Percentiles rank a stretch among this genome's conserved stretches.
phyloP scores from a whole-genome alignment of 2,113 vertebrate species.

The Hucho hucho region DNA sequence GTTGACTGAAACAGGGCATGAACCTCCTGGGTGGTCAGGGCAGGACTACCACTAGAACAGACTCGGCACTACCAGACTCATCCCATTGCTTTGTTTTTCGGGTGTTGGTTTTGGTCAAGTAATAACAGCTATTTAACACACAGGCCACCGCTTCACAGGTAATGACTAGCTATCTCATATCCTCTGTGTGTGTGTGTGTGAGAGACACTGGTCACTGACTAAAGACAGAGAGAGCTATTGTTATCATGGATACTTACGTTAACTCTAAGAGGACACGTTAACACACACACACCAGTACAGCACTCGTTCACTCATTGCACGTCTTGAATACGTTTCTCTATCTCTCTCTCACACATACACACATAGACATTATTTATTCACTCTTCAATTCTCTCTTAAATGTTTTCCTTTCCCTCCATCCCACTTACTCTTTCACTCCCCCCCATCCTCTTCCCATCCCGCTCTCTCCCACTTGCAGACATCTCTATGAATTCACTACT shows the following conservation, averaged over 20 bases:
- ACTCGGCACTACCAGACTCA: too few species aligned
- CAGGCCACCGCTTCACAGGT: background rate
- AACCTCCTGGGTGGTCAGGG: too few species aligned
- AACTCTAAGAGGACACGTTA: background rate
- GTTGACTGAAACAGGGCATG: too few species aligned
- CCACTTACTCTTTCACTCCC: background rate
- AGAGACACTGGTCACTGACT: background rate
- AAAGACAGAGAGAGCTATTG: background rate
- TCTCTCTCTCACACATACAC: background rate
- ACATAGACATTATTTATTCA: constrained; percentile 20
- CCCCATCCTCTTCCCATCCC: too few species aligned
- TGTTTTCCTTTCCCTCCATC: background rate
- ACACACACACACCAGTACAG: too few species aligned
- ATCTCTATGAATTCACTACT: constrained; percentile 19
- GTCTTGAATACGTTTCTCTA: too few species aligned
- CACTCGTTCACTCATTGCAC: too few species aligned
- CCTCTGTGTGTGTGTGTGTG: background rate
- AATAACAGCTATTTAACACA: background rate
- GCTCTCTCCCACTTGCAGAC: constrained; percentile 9
- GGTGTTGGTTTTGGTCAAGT: background rate
- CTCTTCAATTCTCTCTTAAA: constrained; percentile 9
- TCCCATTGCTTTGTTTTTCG: too few species aligned
- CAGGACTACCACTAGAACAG: too few species aligned
- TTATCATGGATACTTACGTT: background rate
- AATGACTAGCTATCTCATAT: background rate